Evolutionary conservation across 2,797 vertebrate genomes (phyloP), one percentile per base, ranked within the genome.

Genomic region (Peromyscus eremicus): DNA sequence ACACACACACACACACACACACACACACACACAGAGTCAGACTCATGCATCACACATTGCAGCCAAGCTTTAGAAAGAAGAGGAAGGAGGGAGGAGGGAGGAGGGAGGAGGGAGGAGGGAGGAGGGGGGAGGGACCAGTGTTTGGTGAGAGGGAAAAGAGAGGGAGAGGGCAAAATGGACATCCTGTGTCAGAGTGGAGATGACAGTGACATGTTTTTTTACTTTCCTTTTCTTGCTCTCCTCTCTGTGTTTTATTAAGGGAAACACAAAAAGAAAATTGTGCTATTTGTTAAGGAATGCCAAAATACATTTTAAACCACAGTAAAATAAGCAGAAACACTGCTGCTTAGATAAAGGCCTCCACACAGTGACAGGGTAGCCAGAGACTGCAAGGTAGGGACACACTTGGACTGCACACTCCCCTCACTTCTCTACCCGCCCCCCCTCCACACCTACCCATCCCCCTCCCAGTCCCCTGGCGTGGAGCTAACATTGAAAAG

Each of bases 161-260:
- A 55, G 12, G 60, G 16, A 55, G 90, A 62, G 73, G 9, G 16
- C 16, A 71, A 34, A 16, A 32, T 27, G 11, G 82, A 6, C 3
- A 3, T 57, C 62, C 81, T n/a, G 43, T 84, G 1, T 1, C 21
- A 96, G 94, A 98, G 92, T 95, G 94, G 84, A 91, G 91, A 83
- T 76, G 97, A 93, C 97, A 95, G 96, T 40, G 94, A 92, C 97
- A 97, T 49, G 2, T 92, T 97, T 97, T 40, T 40, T 94, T 75
- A 95, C 95, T 98, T 98, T 96, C 86, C 86, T 94, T 97, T 95
- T 82, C 96, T 95, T 92, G 88, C 91, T 96, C 96, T 97, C 95
- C 57, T 97, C 92, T 93, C 98, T 98, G 98, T 95, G 81, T 97
- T 94, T 97, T 97, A 97, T 98, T 97, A 98, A 97, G 97, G 89